A percentile compares a stretch with the other conserved stretches of the same genome.
These are phyloP conservation scores for Drosophila percnosoma DNA, from an alignment of 2,888 invertebrate genomes.

Conservation along the genomic window DNA sequence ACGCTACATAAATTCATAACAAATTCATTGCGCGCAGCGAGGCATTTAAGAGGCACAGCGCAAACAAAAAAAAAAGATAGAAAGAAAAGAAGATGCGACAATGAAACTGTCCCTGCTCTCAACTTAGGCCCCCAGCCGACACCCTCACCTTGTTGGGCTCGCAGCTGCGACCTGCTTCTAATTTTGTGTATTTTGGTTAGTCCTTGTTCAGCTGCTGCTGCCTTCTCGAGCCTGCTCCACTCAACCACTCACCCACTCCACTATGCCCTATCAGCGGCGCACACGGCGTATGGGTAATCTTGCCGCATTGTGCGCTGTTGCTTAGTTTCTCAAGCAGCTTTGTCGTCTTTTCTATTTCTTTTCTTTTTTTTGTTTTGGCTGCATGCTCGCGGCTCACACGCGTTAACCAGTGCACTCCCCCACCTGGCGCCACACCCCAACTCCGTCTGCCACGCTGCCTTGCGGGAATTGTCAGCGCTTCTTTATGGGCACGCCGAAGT, in stretches of 20 bases:
- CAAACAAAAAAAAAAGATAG: slow-evolving; percentile 6
- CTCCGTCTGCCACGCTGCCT: slow-evolving; percentile 26
- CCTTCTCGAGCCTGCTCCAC: background rate
- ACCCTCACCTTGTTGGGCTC: slow-evolving; percentile 11
- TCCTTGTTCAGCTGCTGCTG: slow-evolving; percentile 21
- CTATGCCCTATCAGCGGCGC: background rate
- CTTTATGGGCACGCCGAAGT: slow-evolving; percentile 65
- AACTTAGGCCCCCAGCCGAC: slow-evolving; percentile 2
- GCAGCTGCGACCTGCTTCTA: slow-evolving; percentile 49
- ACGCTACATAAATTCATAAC: slow-evolving; percentile 76
- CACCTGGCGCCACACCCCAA: background rate
- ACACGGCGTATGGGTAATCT: slow-evolving; percentile 72
- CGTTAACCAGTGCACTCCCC: slow-evolving; percentile 7
- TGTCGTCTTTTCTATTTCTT: background rate
- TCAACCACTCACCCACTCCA: background rate
- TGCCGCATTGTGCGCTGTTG: slow-evolving; percentile 43
- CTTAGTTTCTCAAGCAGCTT: slow-evolving; percentile 19
- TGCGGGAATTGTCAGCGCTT: slow-evolving; percentile 73
- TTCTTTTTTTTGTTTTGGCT: background rate
- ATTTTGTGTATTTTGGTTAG: slow-evolving; percentile 56
- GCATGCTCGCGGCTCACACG: slow-evolving; percentile 43
- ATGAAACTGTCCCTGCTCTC: slow-evolving; percentile 41
- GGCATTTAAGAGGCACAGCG: slow-evolving; percentile 63
- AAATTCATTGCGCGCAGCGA: slow-evolving; percentile 81
- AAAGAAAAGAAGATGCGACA: slow-evolving; percentile 20